Base-by-base conservation (phyloP, 2,113 vertebrate genomes). In the Paradisaea rubra region DNA sequence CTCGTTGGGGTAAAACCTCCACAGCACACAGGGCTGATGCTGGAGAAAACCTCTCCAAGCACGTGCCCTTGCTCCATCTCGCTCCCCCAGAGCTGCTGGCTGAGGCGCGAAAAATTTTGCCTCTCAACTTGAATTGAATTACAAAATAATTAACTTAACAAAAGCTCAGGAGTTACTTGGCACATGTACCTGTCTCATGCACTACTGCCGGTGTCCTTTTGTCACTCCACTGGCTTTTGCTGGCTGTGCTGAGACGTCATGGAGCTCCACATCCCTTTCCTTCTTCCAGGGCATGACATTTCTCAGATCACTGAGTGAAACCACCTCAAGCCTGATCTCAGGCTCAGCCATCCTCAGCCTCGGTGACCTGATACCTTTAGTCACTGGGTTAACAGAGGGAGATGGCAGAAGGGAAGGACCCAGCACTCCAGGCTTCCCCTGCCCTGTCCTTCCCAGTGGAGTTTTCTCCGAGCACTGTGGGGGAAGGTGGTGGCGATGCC, bases 391-490 rank as follows among this genome's bases (percentile, higher is more conserved):
- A 17, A 24, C 0, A 2, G 65, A n/a, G 19, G 20, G 45, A 52
- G 11, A 1, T 2, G 47, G 56, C 56, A 41, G 69, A 16, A 74
- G 44, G 39, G 57, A 11, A 2, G 19, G 47, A 31, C 4, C 45
- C 56, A 47, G 35, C 64, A 5, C 24, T 42, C 31, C 20, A 11
- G 20, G 15, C 13, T 21, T 10, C 39, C 35, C 69, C 39, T 50
- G 44, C 17, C 37, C 39, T 4, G 2, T 7, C 63, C 24, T 9
- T 28, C 27, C 59, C 13, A 0, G 5, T 0, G 13, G 73, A 30
- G 9, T 66, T 61, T 47, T 30, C 77, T 65, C 6, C 0, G 3
- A 20, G 19, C 30, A 1, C 7, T 4, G 7, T 21, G 30, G 54
- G 45, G 41, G 59, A 64, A 20, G 13, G 19, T 3, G 5, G 19